phyloP scores from a whole-genome alignment of 2,888 invertebrate species.

The Stenodema calcarata region DNA sequence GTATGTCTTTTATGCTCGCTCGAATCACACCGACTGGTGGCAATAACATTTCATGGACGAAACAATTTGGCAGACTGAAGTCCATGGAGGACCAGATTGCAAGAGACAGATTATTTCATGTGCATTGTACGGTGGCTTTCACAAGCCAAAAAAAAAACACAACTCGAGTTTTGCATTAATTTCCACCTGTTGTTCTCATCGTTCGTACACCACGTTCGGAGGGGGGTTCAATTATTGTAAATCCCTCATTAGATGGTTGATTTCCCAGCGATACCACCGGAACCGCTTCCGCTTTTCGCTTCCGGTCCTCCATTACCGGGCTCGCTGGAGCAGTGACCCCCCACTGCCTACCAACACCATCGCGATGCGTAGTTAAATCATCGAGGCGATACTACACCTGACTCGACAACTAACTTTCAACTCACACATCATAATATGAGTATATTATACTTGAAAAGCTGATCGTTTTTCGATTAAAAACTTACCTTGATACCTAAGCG shows the following conservation, averaged over 20 bases:
- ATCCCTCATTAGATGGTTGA: conserved; percentile 53
- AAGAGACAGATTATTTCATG: too few relatives aligned
- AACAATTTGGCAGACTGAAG: too few relatives aligned
- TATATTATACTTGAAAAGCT: too few relatives aligned
- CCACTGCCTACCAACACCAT: neutral
- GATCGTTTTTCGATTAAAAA: too few relatives aligned
- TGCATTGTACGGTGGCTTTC: too few relatives aligned
- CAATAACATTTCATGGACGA: too few relatives aligned
- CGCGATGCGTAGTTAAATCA: neutral
- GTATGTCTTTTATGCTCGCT: too few relatives aligned
- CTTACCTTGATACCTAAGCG: too few relatives aligned
- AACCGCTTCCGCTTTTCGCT: conserved; percentile 50
- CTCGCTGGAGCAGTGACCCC: conserved; percentile 26
- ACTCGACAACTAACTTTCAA: too few relatives aligned
- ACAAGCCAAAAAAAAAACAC: neutral
- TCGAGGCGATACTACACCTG: neutral
- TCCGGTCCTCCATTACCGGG: conserved; percentile 47
- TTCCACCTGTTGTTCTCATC: conserved; percentile 33
- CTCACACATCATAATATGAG: too few relatives aligned
- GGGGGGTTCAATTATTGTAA: conserved; percentile 24
- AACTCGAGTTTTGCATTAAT: neutral
- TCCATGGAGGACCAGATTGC: too few relatives aligned
- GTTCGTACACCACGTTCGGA: neutral
- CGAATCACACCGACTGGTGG: too few relatives aligned
- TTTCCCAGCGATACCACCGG: conserved; percentile 54